Base-by-base conservation (phyloP, 2,888 invertebrate species). In the Cyclophora albipunctata region DNA sequence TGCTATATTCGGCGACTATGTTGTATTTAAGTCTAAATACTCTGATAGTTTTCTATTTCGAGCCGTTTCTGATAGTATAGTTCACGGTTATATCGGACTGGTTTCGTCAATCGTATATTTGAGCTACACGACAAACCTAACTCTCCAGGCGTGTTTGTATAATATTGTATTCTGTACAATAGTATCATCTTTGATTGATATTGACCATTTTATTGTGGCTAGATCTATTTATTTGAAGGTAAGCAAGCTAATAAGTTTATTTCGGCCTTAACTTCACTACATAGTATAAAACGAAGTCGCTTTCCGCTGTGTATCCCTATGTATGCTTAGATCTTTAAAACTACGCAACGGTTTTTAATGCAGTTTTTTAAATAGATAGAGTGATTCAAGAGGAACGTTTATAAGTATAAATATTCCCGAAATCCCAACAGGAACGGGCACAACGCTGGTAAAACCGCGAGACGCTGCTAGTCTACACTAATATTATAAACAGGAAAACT, bases 171-270 rank as follows among this genome's bases (percentile, higher is more conserved):
- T 85, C 37, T 87, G 88, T 42, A 79, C 84, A 0, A 5, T 73
- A 0, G 49, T 83, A 3, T 81, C 87, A 0, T 75, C 78, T 0
- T 48, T 81, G 0, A 87, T 87, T 34, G 87, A 87, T 60, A 48
- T 86, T 0, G 87, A 87, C 48, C 87, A 87, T 63, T 67, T 77
- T 42, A 65, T 87, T n/a, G 75, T 78, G 0, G 87, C 88, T 2
- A 78, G 58, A 58, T 86, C 87, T 3, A 55, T 87, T 52, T 47
- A 73, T 56, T 64, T 79, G 2, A 82, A 83, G 83, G 87, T 86
- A 57, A 69, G 20, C 20, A 57, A 69, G 20, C 20, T 20, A 20
- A 20, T 20, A 20, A 20, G 20, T 20, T 20, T 20, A 20, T 20
- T 20, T 20, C 20, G 1, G 20, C 20, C 20, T n/a, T n/a, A n/a